A percentile compares a stretch with the other conserved stretches of the same genome.
phyloP scores from a whole-genome alignment of 1,140 invertebrate genomes.

The Drosophila melanogaster region DNA sequence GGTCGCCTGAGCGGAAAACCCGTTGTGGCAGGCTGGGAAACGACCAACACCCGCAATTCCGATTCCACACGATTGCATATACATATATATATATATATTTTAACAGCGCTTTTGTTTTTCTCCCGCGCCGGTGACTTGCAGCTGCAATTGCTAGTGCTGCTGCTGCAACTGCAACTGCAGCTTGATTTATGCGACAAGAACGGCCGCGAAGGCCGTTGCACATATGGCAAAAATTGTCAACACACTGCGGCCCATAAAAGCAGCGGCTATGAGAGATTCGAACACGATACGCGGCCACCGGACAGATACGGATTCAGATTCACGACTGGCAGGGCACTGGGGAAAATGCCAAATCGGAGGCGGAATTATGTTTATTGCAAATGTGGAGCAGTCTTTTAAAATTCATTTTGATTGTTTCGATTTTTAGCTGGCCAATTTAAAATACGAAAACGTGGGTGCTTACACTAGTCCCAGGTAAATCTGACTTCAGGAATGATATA shows the following conservation, averaged over 20 bases:
- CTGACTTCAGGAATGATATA: no score
- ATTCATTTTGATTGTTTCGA: no score
- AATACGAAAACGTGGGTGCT: neutral
- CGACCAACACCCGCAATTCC: conserved; percentile 70
- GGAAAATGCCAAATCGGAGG: neutral
- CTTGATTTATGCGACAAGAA: conserved; percentile 75
- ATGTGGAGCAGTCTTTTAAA: neutral
- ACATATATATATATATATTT: conserved; percentile 14
- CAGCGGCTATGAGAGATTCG: conserved; percentile 57
- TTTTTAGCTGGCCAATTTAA: no score
- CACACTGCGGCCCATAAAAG: conserved; percentile 62
- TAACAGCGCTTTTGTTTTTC: conserved; percentile 25
- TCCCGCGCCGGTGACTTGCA: conserved; percentile 44
- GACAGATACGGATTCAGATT: conserved; percentile 37
- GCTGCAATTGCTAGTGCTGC: conserved; percentile 41
- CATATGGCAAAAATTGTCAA: conserved; percentile 81
- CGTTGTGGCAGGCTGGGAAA: conserved; percentile 53
- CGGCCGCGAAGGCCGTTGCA: conserved; percentile 71
- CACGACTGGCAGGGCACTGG: conserved; percentile 18
- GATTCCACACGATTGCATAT: conserved; percentile 31
- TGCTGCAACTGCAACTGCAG: conserved; percentile 31
- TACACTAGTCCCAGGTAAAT: neutral
- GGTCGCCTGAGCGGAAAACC: conserved; percentile 61
- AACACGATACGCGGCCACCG: conserved; percentile 49
- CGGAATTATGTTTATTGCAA: neutral